Base-by-base conservation (phyloP, 2,113 vertebrate genomes). In the Vireo altiloquus region DNA sequence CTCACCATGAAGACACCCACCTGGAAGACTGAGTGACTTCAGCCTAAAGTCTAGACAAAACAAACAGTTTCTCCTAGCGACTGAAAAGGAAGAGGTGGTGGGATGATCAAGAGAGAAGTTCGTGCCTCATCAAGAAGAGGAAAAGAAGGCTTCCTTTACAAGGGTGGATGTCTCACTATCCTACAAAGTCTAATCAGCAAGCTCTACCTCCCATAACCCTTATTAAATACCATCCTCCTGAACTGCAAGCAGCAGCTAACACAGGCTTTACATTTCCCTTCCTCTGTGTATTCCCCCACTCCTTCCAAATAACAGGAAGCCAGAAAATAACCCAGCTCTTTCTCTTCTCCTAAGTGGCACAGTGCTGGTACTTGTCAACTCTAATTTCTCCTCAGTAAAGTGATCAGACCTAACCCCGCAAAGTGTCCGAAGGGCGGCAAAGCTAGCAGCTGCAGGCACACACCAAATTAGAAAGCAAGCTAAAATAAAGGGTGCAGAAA, bases 1-100 rank as follows among this genome's bases (percentile, higher is more conserved):
- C 75, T 94, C 94, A 96, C 56, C 25, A 70, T 35, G 60, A 87
- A 84, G 77, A 95, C 90, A 90, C 78, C 85, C 94, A 95, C 85
- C 74, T 82, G 56, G 65, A 90, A 95, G 61, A 82, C 33, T 87
- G 82, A 94, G 33, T 74, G 75, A 93, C n/a, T 93, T 87, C 74
- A 94, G 72, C 40, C 10, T 6, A 1, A 83, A 93, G 88, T 87
- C 92, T 92, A 93, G 91, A 95, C 92, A 89, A 81, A 84, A 93
- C 82, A 94, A 93, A 85, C 13, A 37, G 57, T 28, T 90, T 94
- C 78, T 95, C 74, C 57, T 50, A 85, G 56, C 0, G 35, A 79
- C 75, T 68, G 56, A 85, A 89, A 93, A 95, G 72, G 60, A 95
- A 93, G 82, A 92, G 27, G 57, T 71, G 66, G 79, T 88, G 49